These are phyloP conservation scores for crab-eating macaque (Macaca fascicularis) DNA, from an alignment of 2,113 vertebrate species.

Conservation along the genomic window T2T-MFA8v1.1 NC_088379.1:153502501-153503000, in stretches of 20 bases:
- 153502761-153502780: neutral
- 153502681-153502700: neutral
- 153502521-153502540: neutral
- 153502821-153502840: neutral
- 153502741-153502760: neutral
- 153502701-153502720: neutral
- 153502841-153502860: neutral
- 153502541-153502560: neutral
- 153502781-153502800: neutral
- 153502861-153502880: neutral
- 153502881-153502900: neutral
- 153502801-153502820: neutral
- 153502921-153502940: neutral
- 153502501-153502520: neutral
- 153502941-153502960: neutral
- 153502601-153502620: neutral
- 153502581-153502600: neutral
- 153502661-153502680: neutral
- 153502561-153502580: neutral
- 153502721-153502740: neutral
- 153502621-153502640: neutral
- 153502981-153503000: neutral
- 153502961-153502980: neutral
- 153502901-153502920: neutral
- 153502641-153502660: neutral